phyloP scores from a whole-genome alignment of 2,888 invertebrate genomes.

The Dione vanillae region DNA sequence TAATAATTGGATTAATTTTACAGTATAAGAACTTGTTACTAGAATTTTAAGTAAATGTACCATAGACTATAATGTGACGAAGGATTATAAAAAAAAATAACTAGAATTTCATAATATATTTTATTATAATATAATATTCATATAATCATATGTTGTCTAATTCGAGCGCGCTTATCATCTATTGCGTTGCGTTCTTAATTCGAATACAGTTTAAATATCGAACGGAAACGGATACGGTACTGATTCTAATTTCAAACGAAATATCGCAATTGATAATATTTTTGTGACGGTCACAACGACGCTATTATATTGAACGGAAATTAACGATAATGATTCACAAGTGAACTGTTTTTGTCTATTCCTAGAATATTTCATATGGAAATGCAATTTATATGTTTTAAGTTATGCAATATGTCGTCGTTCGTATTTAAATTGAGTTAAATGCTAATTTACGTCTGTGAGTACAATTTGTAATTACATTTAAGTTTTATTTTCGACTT shows the following conservation, averaged over 20 bases:
- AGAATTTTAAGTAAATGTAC: too few relatives aligned
- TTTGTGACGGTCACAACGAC: constrained; percentile 66
- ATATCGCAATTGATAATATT: constrained; percentile 82
- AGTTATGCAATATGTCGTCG: background rate
- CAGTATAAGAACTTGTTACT: background rate
- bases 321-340: constrained; percentile 75
- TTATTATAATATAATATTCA: constrained; percentile 44
- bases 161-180: constrained; percentile 63
- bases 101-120: constrained; percentile 20
- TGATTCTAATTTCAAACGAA: constrained; percentile 83
- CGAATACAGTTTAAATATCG: constrained; percentile 76
- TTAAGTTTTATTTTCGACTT: background rate
- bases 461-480: background rate
- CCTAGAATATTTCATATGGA: constrained; percentile 19
- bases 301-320: constrained; percentile 81
- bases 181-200: constrained; percentile 77
- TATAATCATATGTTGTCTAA: constrained; percentile 30
- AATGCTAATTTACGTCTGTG: background rate
- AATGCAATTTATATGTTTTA: background rate
- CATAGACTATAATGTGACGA: too few relatives aligned
- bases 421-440: background rate
- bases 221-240: constrained; percentile 83
- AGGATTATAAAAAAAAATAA: background rate
- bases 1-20: background rate
- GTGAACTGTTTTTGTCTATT: constrained; percentile 35